A percentile compares a stretch with the other conserved stretches of the same genome.
Evolutionary conservation across 37 sponge, comb jelly and placozoan genomes (phyloP).

Genomic region (Cladorhizidae sp.): DNA sequence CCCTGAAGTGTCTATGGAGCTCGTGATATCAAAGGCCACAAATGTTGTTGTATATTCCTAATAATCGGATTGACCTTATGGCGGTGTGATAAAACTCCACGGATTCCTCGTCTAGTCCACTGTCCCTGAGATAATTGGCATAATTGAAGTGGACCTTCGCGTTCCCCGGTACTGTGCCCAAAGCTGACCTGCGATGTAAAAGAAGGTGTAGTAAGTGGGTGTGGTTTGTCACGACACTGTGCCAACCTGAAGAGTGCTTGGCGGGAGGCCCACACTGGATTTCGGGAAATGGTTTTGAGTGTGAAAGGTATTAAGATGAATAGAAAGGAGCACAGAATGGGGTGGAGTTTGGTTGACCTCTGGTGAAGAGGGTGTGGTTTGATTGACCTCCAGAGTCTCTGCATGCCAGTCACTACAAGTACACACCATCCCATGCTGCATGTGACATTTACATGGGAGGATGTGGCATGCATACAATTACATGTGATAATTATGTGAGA

Average conservation of each 20-base stretch:
- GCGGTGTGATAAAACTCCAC: slow-evolving; percentile 64
- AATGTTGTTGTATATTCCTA: neutral
- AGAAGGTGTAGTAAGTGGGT: neutral
- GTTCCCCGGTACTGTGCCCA: slow-evolving; percentile 76
- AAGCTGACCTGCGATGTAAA: slow-evolving; percentile 56
- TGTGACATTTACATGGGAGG: too few relatives aligned
- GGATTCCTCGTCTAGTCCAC: slow-evolving; percentile 54
- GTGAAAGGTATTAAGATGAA: slow-evolving; percentile 45
- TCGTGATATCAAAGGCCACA: too few relatives aligned
- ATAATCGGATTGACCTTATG: slow-evolving; percentile 42
- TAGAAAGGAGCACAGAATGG: neutral
- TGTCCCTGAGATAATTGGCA: slow-evolving; percentile 89
- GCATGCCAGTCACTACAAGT: slow-evolving; percentile 60
- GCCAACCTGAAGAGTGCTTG: slow-evolving; percentile 78
- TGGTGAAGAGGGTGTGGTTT: neutral
- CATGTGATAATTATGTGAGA: too few relatives aligned
- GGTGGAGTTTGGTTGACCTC: neutral
- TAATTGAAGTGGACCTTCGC: slow-evolving; percentile 93
- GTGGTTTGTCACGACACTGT: neutral
- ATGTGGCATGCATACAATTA: too few relatives aligned
- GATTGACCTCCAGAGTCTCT: neutral
- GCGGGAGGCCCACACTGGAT: slow-evolving; percentile 72
- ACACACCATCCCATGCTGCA: slow-evolving; percentile 80
- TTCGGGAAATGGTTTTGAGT: slow-evolving; percentile 64
- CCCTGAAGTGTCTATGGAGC: too few relatives aligned